Evolutionary conservation across 1,140 invertebrate species (phyloP).

Genomic region (Drosophila pseudoobscura): DNA sequence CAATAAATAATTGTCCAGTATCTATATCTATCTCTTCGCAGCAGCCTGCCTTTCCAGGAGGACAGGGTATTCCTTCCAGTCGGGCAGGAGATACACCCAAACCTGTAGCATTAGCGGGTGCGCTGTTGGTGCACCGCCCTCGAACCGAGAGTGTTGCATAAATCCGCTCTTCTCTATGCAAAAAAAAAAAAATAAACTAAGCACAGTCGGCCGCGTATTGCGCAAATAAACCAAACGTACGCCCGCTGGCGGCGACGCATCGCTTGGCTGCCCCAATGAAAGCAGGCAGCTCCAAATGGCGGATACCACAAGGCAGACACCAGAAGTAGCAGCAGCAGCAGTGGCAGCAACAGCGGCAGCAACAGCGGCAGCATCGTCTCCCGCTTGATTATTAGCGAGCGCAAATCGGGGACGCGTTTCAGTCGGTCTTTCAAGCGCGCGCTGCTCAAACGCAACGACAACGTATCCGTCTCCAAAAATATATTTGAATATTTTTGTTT

Average conservation of each 20-base stretch:
- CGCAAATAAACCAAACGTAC: constrained; percentile 45
- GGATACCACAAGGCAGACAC: not conserved
- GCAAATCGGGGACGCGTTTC: constrained; percentile 55
- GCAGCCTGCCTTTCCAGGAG: too few species aligned
- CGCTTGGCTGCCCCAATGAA: constrained; percentile 74
- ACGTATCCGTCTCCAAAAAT: constrained; percentile 12
- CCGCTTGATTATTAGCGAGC: constrained; percentile 59
- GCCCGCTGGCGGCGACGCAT: constrained; percentile 48
- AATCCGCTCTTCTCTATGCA: constrained; percentile 45
- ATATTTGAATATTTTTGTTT: not conserved
- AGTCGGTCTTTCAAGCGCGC: constrained; percentile 60
- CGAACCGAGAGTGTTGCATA: constrained; percentile 61
- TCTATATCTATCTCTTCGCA: too few species aligned
- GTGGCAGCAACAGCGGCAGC: not conserved
- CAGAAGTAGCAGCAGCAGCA: constrained; percentile 16
- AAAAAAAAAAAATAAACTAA: constrained; percentile 31
- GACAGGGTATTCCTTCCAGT: too few species aligned
- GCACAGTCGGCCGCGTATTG: constrained; percentile 46
- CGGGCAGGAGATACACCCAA: too few species aligned
- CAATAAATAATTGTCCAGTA: too few species aligned
- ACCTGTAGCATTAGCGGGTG: too few species aligned
- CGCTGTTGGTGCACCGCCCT: constrained; percentile 1
- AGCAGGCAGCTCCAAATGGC: constrained; percentile 32
- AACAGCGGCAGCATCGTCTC: constrained; percentile 8
- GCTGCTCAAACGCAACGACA: constrained; percentile 26